Conservation (phyloP, 2,888 invertebrate genomes). For the Sialis lutaria region DNA sequence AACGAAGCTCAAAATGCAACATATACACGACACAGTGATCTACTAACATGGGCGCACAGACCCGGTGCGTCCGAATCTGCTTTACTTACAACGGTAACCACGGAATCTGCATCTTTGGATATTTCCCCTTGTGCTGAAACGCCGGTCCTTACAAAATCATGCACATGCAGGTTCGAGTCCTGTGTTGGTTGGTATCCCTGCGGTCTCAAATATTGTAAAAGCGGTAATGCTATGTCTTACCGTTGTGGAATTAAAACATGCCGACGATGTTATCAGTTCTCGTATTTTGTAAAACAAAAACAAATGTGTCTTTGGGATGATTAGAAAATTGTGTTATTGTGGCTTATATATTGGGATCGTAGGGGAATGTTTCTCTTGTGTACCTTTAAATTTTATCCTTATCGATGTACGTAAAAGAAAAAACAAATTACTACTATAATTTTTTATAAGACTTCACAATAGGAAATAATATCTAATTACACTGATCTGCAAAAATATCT, state of each 20-base stretch:
- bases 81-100: constrained; percentile 39
- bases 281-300: constrained; percentile 70
- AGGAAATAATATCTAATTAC: no score
- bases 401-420: no score
- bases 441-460: no score
- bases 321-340: constrained; percentile 21
- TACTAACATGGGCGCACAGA: constrained; percentile 60
- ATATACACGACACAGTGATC: constrained; percentile 60
- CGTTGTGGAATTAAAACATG: constrained; percentile 94
- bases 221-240: constrained; percentile 37
- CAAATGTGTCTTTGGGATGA: constrained; percentile 69
- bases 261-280: constrained; percentile 74
- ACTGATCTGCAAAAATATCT: no score
- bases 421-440: no score
- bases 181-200: constrained; percentile 95
- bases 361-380: no score
- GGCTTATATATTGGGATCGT: no score
- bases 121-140: constrained; percentile 39
- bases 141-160: constrained; percentile 51
- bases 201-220: constrained; percentile 83
- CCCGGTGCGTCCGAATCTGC: constrained; percentile 58
- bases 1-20: constrained; percentile 58
- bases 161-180: constrained; percentile 70
- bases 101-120: not conserved
- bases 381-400: no score